Evolutionary conservation across 2,113 vertebrate genomes (phyloP).

Genomic region (Scopus umbretta): DNA sequence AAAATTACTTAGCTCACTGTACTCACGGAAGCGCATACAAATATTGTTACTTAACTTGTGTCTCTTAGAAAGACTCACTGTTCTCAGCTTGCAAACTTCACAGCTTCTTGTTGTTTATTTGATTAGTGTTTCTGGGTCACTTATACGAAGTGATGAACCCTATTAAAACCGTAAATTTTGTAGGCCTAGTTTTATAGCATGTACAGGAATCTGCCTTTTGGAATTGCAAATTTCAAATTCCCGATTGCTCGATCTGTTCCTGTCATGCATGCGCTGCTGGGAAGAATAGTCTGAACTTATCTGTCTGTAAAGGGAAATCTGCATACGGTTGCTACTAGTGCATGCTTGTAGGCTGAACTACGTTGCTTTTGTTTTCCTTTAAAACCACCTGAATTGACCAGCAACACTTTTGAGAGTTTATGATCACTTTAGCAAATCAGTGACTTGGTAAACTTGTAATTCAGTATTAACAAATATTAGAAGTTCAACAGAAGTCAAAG

Average conservation of each 20-base stretch:
- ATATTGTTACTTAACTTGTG: not conserved
- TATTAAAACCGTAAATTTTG: not conserved
- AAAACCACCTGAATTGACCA: not conserved
- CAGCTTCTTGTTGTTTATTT: not conserved
- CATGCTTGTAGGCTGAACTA: not conserved
- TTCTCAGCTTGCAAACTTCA: not conserved
- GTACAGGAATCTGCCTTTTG: not conserved
- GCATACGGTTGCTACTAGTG: not conserved
- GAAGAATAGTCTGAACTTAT: not conserved
- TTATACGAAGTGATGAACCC: not conserved
- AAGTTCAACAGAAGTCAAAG: not conserved
- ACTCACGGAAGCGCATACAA: not conserved
- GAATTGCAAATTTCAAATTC: not conserved
- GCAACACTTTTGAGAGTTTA: not conserved
- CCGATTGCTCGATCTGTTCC: rapidly evolving
- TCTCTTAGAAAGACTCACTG: not conserved
- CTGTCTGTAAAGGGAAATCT: not conserved
- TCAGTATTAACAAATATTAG: not conserved
- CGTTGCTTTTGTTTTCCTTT: not conserved
- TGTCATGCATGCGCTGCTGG: rapidly evolving
- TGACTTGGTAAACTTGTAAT: not conserved
- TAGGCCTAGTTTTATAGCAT: not conserved
- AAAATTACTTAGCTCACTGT: not conserved
- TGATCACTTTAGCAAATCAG: not conserved
- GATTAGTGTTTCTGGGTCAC: not conserved